Percentiles rank a stretch among this genome's conserved stretches.
phyloP scores from a whole-genome alignment of 2,113 vertebrate species.

The Bambusicola thoracicus region DNA sequence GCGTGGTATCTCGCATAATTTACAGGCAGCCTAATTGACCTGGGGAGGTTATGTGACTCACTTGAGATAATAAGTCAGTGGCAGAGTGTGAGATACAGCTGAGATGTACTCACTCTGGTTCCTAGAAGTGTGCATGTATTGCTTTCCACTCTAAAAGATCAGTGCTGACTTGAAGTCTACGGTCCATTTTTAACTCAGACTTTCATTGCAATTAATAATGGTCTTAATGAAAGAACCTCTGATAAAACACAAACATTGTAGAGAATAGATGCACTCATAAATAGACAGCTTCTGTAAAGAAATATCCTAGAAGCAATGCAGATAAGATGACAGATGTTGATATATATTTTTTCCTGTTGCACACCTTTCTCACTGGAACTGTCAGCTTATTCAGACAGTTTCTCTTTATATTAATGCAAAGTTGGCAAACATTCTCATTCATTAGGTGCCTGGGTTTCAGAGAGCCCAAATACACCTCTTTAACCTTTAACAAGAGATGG shows the following conservation, averaged over 20 bases:
- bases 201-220: neutral
- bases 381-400: neutral
- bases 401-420: neutral
- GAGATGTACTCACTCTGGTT: neutral
- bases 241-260: neutral
- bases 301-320: neutral
- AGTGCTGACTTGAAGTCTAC: neutral
- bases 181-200: neutral
- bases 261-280: neutral
- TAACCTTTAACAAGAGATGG: neutral
- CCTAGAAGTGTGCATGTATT: neutral
- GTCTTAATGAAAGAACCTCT: neutral
- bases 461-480: neutral
- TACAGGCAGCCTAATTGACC: neutral
- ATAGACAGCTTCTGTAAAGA: neutral
- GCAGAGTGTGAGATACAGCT: neutral
- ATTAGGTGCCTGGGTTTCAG: neutral
- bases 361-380: neutral
- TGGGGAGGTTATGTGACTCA: neutral
- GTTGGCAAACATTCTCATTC: neutral
- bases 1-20: neutral
- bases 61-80: conserved; percentile 8
- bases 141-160: neutral
- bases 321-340: neutral
- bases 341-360: neutral